phyloP scores from a whole-genome alignment of 2,113 vertebrate genomes.

The Phalacrocorax aristotelis region DNA sequence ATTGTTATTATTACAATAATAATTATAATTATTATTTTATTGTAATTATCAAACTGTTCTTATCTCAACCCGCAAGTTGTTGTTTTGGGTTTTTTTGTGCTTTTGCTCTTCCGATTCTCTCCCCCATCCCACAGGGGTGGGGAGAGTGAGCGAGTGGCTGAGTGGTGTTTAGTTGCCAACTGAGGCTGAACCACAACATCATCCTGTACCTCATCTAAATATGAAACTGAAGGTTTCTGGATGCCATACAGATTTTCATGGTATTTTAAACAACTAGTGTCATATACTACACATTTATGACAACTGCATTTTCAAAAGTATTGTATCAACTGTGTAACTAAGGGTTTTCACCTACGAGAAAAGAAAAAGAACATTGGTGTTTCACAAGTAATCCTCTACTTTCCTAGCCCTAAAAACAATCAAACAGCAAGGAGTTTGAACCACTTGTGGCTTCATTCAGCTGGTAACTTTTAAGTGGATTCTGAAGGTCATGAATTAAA shows the following conservation, averaged over 20 bases:
- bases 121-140: too few species aligned
- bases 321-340: not conserved
- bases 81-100: too few species aligned
- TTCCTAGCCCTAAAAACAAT: not conserved
- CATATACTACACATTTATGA: not conserved
- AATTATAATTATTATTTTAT: too few species aligned
- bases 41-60: too few species aligned
- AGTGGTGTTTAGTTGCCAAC: too few species aligned
- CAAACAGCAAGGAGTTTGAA: conserved; percentile 38
- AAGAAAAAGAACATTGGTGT: not conserved
- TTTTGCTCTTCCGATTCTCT: too few species aligned
- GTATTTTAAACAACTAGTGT: not conserved
- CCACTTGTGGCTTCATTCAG: conserved; percentile 4
- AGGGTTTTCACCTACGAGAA: not conserved
- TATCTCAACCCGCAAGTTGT: too few species aligned
- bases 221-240: not conserved
- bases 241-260: not conserved
- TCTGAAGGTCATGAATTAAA: conserved; percentile 70
- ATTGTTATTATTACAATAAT: too few species aligned
- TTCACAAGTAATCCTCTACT: not conserved
- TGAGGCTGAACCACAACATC: too few species aligned
- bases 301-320: not conserved
- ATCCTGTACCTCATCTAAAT: not conserved
- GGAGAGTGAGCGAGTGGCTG: too few species aligned
- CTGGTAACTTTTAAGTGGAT: conserved; percentile 61